phyloP scores from a whole-genome alignment of 1,140 invertebrate species.

The Berghia stephanieae region DNA sequence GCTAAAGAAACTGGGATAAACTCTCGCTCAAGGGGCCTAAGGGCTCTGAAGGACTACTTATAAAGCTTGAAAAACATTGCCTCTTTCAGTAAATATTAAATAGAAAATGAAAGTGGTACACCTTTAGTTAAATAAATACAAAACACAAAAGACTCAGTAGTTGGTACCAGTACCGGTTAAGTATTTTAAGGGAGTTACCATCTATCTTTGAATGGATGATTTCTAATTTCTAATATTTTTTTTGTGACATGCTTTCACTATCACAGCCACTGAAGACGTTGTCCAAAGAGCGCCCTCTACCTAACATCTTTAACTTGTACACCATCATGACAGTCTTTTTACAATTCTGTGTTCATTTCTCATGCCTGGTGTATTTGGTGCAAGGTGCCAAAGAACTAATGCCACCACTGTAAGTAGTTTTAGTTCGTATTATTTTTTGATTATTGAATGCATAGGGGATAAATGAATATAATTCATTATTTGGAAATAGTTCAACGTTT shows the following conservation, averaged over 20 bases:
- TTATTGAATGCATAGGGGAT: not conserved
- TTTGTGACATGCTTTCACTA: constrained; percentile 42
- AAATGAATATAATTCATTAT: too few species aligned
- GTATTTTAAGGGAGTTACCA: not conserved
- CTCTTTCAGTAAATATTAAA: too few species aligned
- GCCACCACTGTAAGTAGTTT: constrained; percentile 49
- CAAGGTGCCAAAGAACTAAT: constrained; percentile 54
- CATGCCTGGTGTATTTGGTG: constrained; percentile 89
- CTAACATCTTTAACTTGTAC: constrained; percentile 99
- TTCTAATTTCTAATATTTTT: not conserved
- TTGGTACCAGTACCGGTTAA: not conserved
- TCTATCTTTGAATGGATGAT: not conserved
- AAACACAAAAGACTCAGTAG: too few species aligned
- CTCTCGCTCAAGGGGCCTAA: too few species aligned
- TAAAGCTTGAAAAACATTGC: too few species aligned
- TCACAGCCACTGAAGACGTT: constrained; percentile 89
- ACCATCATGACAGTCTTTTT: constrained; percentile 93
- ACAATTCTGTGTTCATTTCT: constrained; percentile 96
- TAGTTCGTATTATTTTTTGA: not conserved
- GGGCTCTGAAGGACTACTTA: too few species aligned
- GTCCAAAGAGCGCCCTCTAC: constrained; percentile 92
- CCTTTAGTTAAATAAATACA: too few species aligned
- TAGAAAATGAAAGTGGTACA: too few species aligned
- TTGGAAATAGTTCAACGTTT: too few species aligned
- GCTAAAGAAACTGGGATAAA: too few species aligned